A percentile compares a stretch with the other conserved stretches of the same genome.
Evolutionary conservation across 2,113 vertebrate genomes (phyloP).

Genomic region (Anguilla rostrata): DNA sequence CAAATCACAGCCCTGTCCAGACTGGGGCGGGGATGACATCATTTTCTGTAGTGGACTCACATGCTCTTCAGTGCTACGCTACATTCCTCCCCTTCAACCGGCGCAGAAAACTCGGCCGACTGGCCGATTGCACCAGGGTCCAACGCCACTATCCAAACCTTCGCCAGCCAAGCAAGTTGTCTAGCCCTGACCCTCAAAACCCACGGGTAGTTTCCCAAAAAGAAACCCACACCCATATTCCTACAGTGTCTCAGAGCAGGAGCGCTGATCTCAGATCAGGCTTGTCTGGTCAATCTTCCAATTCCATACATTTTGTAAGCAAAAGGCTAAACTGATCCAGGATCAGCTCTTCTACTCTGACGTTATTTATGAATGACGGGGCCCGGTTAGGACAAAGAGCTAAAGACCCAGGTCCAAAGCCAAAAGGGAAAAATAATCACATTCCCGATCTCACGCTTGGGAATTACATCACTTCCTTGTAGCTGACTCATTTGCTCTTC

Average conservation of each 20-base stretch:
- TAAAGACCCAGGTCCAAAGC: neutral
- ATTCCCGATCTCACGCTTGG: neutral
- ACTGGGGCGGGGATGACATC: neutral
- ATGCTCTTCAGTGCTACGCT: neutral
- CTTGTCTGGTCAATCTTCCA: neutral
- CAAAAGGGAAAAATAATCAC: neutral
- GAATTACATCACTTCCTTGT: neutral
- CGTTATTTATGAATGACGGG: too few species aligned
- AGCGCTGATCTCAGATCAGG: neutral
- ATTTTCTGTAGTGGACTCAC: neutral
- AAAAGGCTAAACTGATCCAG: neutral
- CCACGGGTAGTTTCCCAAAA: neutral
- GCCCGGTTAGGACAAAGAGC: neutral
- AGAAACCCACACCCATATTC: too few species aligned
- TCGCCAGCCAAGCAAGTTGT: too few species aligned
- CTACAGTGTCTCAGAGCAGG: too few species aligned
- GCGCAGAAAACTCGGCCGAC: neutral
- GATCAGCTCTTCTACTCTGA: neutral
- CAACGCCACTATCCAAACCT: neutral
- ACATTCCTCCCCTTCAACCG: neutral
- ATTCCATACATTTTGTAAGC: neutral
- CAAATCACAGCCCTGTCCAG: neutral
- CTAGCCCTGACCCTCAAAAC: neutral
- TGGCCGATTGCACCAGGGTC: neutral
- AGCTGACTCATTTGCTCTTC: neutral